These are phyloP conservation scores for Orius insidiosus DNA, from an alignment of 1,140 invertebrate species.

Conservation along the genomic window DNA sequence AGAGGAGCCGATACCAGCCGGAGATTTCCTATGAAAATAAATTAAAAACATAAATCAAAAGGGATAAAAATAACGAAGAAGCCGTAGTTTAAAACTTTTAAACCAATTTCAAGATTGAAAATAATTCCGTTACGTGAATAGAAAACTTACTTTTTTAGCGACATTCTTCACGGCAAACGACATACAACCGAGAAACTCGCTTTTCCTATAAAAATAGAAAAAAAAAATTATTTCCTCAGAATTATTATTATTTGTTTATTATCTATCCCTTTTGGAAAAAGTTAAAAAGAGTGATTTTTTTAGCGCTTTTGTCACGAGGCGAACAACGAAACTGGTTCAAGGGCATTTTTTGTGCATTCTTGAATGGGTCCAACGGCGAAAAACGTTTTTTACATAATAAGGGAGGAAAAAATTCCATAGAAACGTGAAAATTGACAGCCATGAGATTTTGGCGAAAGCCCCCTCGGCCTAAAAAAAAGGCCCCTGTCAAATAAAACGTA, in stretches of 20 bases:
- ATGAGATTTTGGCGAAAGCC: no score
- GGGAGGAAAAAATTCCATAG: background rate
- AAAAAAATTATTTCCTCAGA: background rate
- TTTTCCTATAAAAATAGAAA: conserved; percentile 34
- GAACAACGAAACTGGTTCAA: no score
- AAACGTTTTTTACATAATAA: no score
- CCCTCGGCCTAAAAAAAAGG: no score
- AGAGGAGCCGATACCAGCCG: conserved; percentile 32
- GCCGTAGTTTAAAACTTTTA: background rate
- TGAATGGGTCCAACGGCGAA: no score
- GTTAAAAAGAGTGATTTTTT: background rate
- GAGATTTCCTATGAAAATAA: conserved; percentile 25
- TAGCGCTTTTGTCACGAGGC: background rate
- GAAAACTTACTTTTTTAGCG: conserved; percentile 36
- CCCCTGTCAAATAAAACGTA: no score
- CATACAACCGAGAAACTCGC: conserved; percentile 48
- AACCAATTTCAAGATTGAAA: background rate
- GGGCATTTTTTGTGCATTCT: no score
- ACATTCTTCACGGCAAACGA: conserved; percentile 43
- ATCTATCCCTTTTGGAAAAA: no score
- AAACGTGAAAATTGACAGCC: background rate
- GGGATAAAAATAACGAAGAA: background rate
- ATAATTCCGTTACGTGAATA: background rate
- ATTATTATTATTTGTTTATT: no score
- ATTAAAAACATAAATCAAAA: background rate